A percentile compares a stretch with the other conserved stretches of the same genome.
Evolutionary conservation across 2,797 vertebrate species (phyloP).

Genomic region (Parauchenoglanis punctatus): DNA sequence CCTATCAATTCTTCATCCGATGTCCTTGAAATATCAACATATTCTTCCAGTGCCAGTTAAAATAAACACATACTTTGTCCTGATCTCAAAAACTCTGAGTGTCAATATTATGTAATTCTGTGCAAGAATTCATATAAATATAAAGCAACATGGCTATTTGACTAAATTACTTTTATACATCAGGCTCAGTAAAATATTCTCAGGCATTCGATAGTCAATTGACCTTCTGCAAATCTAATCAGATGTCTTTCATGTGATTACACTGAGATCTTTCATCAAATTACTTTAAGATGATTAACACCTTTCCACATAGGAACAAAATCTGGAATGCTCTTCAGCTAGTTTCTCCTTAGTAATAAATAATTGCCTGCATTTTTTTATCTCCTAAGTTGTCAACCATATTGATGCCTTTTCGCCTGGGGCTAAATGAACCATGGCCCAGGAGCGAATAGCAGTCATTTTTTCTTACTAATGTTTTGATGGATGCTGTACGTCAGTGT

Average conservation of each 20-base stretch:
- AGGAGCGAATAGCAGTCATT: neutral
- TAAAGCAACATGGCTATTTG: neutral
- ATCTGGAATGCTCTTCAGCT: neutral
- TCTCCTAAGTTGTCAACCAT: neutral
- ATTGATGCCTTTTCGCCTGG: neutral
- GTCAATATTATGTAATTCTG: neutral
- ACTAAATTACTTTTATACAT: neutral
- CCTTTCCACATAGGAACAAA: slow-evolving; percentile 2
- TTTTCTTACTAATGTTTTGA: neutral
- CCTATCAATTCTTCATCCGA: neutral
- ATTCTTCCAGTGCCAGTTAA: neutral
- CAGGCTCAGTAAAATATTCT: neutral
- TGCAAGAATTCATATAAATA: neutral
- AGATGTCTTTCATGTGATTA: neutral
- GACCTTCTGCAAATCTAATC: slow-evolving; percentile 1
- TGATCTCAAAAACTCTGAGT: neutral
- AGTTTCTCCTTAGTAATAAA: neutral
- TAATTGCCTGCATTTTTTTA: neutral
- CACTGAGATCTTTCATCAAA: slow-evolving; percentile 4
- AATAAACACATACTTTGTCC: neutral
- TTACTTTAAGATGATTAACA: neutral
- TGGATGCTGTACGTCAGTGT: neutral
- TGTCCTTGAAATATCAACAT: neutral
- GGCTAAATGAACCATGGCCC: neutral
- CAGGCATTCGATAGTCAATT: neutral